Percentiles rank a stretch among this genome's conserved stretches.
These are phyloP conservation scores for Pseudococcus jackbeardsleyi DNA, from an alignment of 2,888 invertebrate species.

Conservation along the genomic window DNA sequence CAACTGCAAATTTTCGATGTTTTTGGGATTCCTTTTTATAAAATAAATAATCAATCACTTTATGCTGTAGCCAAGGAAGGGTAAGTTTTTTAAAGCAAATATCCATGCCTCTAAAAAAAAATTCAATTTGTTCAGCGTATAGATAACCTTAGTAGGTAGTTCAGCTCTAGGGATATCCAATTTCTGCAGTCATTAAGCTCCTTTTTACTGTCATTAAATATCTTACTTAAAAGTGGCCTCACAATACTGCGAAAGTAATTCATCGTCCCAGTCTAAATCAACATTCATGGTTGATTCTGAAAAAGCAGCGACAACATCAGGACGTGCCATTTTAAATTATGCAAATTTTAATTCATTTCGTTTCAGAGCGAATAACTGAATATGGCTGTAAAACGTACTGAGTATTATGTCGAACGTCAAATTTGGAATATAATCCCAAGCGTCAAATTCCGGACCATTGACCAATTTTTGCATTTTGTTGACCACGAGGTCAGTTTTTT, in stretches of 20 bases:
- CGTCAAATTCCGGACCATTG: slow-evolving; percentile 8
- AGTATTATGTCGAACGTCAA: not conserved
- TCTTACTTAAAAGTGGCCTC: too few relatives aligned
- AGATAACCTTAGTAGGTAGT: too few relatives aligned
- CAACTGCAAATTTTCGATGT: not conserved
- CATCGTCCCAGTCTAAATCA: not conserved
- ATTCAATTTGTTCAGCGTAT: too few relatives aligned
- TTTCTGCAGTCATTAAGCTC: too few relatives aligned
- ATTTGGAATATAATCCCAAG: not conserved
- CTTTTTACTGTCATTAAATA: too few relatives aligned
- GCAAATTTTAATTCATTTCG: too few relatives aligned
- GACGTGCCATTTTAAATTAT: not conserved
- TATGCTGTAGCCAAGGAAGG: not conserved
- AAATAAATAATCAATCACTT: not conserved
- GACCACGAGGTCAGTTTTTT: not conserved
- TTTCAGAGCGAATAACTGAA: too few relatives aligned
- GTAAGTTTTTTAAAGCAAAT: not conserved
- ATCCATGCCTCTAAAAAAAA: not conserved
- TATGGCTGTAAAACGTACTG: not conserved
- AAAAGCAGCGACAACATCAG: not conserved
- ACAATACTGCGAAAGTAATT: too few relatives aligned
- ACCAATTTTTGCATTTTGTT: not conserved
- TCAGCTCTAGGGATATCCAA: too few relatives aligned
- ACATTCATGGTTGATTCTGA: not conserved
- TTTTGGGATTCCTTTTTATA: not conserved